Evolutionary conservation across 1,140 invertebrate genomes (phyloP), one percentile per base, ranked within the genome.

Genomic region (Drosophila mojavensis): DNA sequence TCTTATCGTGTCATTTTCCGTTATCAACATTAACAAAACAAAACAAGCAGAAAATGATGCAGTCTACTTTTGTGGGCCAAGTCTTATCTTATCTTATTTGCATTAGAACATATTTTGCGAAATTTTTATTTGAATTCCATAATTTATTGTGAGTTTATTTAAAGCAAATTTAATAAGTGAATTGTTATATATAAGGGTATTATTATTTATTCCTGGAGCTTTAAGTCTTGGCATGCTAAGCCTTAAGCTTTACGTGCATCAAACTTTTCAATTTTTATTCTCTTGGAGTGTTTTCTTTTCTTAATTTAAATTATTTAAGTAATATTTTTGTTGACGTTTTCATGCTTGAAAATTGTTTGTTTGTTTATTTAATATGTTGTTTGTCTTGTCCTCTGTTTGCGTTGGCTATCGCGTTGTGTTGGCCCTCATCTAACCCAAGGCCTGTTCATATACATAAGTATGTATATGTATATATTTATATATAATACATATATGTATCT

Each of bases 261-360:
- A 9, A 9, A 7, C 6, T 33, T 2, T 33, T 33, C 6, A 33
- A 1, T 15, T 36, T 13, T 11, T 15, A 5, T 39, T 24, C 20
- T 2, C 20, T 6, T 39, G 36, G 10, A 39, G 26, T 3, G 26
- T 33, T 33, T 33, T 33, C 6, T 33, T 33, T 33, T 33, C 2
- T 10, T 33, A 7, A 13, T 5, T 65, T 82, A 76, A 88, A 82
- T 86, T 86, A 88, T 86, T 82, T 50, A 86, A 82, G 79, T 76
- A 68, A 75, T 75, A 26, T 58, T 43, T 70, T 61, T 79, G 68
- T 79, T 78, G 78, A 60, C 63, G 50, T 60, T 55, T 58, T 51
- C 26, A 17, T 5, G 41, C 36, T 62, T 78, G 68, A 70, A 58
- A 81, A 48, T 48, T 48, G 20, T 50, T 26, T 81, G 78, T 85